Evolutionary conservation across 2,113 vertebrate genomes (phyloP), one percentile per base, ranked within the genome.

Genomic region (Tonatia bakeri): DNA sequence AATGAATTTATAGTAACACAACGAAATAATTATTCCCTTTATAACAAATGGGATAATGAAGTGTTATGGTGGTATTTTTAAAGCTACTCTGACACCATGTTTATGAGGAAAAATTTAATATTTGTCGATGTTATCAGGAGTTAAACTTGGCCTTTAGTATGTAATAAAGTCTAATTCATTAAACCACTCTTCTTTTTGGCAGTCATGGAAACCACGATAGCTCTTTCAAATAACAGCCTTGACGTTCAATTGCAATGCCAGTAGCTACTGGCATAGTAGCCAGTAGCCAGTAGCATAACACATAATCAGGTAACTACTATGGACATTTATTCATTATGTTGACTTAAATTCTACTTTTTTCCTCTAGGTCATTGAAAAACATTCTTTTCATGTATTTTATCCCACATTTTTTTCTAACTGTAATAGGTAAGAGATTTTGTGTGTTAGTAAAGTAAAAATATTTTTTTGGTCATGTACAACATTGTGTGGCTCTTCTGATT

Each of bases 121-220:
- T 81, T 75, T 88, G 19, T 77, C 70, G 17, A 64, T 67, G 11
- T 77, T 93, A 95, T 73, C 4, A 77, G 43, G 80, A 90, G 12
- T 91, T 72, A 91, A 96, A 77, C 80, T 93, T 91, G 80, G 38
- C 47, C 72, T 81, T 91, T 59, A 54, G 12, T 88, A 73, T 81
- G 10, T 91, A 96, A 91, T 85, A 91, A 96, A 94, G 65, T 73
- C n/a, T 81, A 93, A 91, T 93, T 93, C 31, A 36, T 94, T 76
- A 87, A 94, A 69, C 15, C 17, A 59, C 24, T 84, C n/a, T 95
- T 95, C 59, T 85, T 64, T 88, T 86, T 85, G 45, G 45, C 26
- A 88, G 75, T 94, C 90, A 92, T 87, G n/a, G 20, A 93, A 96
- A 93, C 33, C 9, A 72, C 59, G 45, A 70, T 16, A 80, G 7